These are phyloP conservation scores for Oenanthe melanoleuca DNA, from an alignment of 2,113 vertebrate genomes.

Conservation along the genomic window DNA sequence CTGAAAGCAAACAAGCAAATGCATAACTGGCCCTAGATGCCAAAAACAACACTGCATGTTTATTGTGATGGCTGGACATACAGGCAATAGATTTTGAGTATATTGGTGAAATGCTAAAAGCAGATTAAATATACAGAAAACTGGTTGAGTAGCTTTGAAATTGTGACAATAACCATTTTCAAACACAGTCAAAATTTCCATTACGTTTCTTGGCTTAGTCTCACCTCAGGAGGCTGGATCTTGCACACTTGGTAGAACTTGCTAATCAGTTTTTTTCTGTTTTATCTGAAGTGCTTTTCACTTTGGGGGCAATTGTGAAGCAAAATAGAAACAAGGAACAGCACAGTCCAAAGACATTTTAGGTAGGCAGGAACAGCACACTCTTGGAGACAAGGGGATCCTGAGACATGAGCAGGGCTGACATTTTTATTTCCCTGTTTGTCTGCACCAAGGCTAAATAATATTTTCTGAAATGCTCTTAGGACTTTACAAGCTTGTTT, in stretches of 20 bases:
- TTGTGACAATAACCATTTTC: background rate
- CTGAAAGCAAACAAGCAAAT: conserved; percentile 13
- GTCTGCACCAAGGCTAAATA: background rate
- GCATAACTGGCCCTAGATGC: background rate
- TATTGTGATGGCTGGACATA: background rate
- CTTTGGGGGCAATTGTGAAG: background rate
- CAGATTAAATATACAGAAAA: background rate
- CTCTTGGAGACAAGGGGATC: background rate
- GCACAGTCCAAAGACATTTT: background rate
- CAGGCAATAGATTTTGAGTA: background rate
- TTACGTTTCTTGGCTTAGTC: background rate
- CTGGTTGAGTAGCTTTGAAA: conserved; percentile 14
- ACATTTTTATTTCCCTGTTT: background rate
- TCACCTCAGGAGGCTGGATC: background rate
- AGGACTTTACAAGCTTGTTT: background rate
- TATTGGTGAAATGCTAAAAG: background rate
- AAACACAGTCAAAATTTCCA: background rate
- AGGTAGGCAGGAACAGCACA: background rate
- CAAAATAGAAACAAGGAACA: background rate
- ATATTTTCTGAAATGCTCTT: background rate
- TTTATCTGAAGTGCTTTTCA: conserved; percentile 38
- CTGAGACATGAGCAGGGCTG: background rate
- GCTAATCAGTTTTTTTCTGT: background rate
- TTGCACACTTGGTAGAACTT: background rate
- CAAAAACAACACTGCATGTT: background rate